Evolutionary conservation across 2,113 vertebrate genomes (phyloP).

Genomic region (Microtus montanus): DNA sequence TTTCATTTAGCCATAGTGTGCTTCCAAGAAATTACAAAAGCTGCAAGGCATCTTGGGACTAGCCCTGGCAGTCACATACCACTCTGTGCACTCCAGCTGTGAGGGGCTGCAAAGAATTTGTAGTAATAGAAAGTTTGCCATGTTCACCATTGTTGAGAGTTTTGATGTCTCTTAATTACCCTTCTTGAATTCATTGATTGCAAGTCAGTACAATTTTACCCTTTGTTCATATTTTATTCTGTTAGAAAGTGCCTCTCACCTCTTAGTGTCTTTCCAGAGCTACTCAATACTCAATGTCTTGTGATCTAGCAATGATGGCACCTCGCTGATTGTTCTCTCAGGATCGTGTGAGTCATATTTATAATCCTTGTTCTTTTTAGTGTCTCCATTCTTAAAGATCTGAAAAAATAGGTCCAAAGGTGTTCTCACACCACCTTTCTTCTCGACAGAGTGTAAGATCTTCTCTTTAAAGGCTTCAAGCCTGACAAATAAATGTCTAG

Average conservation of each 20-base stretch:
- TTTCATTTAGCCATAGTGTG: not conserved
- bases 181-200: not conserved
- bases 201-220: conserved; percentile 40
- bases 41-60: not conserved
- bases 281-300: conserved; percentile 48
- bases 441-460: conserved; percentile 66
- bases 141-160: conserved; percentile 6
- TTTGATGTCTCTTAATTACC: conserved; percentile 28
- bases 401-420: conserved; percentile 66
- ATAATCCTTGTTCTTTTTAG: conserved; percentile 57
- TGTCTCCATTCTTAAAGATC: conserved; percentile 67
- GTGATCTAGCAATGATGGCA: conserved; percentile 1
- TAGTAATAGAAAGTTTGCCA: not conserved
- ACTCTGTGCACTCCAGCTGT: not conserved
- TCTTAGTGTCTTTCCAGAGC: conserved; percentile 16
- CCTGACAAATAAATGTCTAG: conserved; percentile 64
- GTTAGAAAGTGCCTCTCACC: conserved; percentile 31
- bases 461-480: conserved; percentile 70
- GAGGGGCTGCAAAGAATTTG: not conserved
- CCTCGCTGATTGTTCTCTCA: not conserved
- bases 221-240: conserved; percentile 51
- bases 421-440: conserved; percentile 65
- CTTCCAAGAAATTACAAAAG: not conserved
- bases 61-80: not conserved
- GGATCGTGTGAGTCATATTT: conserved; percentile 39